Base-by-base conservation (phyloP, 2,888 invertebrate species). In the Yponomeuta malinellus region DNA sequence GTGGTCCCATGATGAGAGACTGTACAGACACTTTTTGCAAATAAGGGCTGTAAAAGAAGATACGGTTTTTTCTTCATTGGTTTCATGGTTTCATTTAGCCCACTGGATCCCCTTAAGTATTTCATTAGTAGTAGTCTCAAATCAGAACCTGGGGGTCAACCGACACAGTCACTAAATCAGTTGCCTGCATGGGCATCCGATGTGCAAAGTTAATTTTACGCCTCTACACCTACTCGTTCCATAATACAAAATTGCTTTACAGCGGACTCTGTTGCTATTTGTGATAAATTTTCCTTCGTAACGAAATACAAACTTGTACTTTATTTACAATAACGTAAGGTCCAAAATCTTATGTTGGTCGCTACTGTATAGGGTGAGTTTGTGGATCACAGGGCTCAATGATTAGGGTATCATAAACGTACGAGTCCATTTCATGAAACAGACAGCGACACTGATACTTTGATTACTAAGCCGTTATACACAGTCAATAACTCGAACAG, bases 381-480 rank as follows among this genome's bases (percentile, higher is more conserved):
- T 79, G 52, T 76, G 81, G 84, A 83, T 82, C 82, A 79, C 83
- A 86, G 87, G 89, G 88, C 83, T 78, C 80, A 78, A 78, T 85
- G 84, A 88, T 87, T 85, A 83, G 86, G 85, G 87, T 84, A 86
- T 87, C 83, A 87, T 86, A 83, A 85, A 82, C 83, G 84, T 81
- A 82, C 78, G 80, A 86, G 84, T 82, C 84, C 84, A 86, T 82
- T 87, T 86, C 52, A 12, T 82, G 82, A 82, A 85, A 83, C 81
- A 70, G 70, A 71, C 63, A 81, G 81, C 77, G 80, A 81, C 83
- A 83, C 77, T 85, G 85, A 84, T 85, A 86, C 79, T 81, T 82
- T 86, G 87, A 84, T 84, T 83, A 83, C 81, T 75, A 63, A 68
- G 52, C 52, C 52, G 52, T 59, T 59, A 59, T 59, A 15, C 70